phyloP scores from a whole-genome alignment of 1,140 invertebrate genomes.

The Pectinophora gossypiella region DNA sequence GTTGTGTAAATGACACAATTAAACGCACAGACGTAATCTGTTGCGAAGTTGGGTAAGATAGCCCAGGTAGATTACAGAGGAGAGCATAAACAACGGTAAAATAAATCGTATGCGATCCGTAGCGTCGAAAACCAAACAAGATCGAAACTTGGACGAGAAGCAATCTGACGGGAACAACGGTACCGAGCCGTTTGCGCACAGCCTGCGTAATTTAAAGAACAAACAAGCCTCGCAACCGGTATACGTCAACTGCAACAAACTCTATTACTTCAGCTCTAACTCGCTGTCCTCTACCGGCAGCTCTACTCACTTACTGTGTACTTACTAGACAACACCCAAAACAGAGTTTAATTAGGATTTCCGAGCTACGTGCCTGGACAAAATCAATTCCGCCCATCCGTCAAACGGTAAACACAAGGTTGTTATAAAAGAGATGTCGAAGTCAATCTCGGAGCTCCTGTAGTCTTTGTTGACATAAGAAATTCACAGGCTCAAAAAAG shows the following conservation, averaged over 20 bases:
- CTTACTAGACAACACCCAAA: slow-evolving; percentile 12
- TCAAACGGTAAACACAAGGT: slow-evolving; percentile 18
- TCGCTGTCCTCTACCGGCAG: no score
- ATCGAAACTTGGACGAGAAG: slow-evolving; percentile 40
- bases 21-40: not conserved
- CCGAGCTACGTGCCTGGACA: slow-evolving; percentile 7
- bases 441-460: no score
- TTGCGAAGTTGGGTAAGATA: not conserved
- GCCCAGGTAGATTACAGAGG: not conserved
- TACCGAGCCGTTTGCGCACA: slow-evolving; percentile 10
- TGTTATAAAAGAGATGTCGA: slow-evolving; percentile 15
- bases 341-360: slow-evolving; percentile 5
- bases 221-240: slow-evolving; percentile 36
- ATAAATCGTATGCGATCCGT: slow-evolving; percentile 28
- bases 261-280: slow-evolving; percentile 30
- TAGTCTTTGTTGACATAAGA: no score
- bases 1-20: not conserved
- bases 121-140: slow-evolving; percentile 31
- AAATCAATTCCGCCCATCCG: slow-evolving; percentile 16
- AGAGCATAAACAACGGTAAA: not conserved
- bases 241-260: slow-evolving; percentile 37
- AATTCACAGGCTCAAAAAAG: slow-evolving; percentile 1
- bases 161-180: slow-evolving; percentile 37
- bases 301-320: no score
- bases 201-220: slow-evolving; percentile 48